Conservation (phyloP, 2,113 vertebrate genomes). For the Callionymus lyra region DNA sequence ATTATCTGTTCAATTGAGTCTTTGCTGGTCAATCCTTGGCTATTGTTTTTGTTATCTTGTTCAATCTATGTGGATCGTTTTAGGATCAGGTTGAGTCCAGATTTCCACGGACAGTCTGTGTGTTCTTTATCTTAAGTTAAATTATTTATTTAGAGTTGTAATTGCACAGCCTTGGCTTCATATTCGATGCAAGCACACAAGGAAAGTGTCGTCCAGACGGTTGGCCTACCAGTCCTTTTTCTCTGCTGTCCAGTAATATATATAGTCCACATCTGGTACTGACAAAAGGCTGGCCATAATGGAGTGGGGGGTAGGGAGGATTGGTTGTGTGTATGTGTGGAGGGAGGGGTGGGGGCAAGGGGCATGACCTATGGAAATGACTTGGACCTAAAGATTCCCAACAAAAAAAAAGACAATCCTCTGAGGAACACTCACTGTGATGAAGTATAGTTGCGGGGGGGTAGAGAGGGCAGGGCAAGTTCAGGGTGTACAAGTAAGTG, state of each 20-base stretch:
- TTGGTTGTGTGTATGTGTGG: conserved; percentile 5
- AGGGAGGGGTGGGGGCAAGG: conserved; percentile 3
- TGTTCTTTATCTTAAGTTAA: no score
- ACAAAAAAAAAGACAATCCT: conserved; percentile 15
- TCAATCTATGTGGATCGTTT: no score
- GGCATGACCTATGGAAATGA: conserved; percentile 65
- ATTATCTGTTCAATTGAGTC: background rate
- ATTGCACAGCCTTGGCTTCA: conserved; percentile 3
- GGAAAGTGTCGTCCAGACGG: conserved; percentile 16
- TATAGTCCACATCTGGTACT: conserved; percentile 49
- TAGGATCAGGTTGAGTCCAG: no score
- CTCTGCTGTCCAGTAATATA: conserved; percentile 17
- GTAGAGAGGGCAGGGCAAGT: conserved; percentile 22
- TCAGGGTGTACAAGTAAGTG: no score
- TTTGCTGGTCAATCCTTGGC: background rate
- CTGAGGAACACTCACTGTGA: background rate
- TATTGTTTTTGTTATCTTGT: background rate
- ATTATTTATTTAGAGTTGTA: no score
- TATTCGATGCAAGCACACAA: conserved; percentile 10
- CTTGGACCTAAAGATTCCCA: conserved; percentile 28
- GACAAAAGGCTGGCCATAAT: conserved; percentile 49
- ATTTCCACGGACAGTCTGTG: no score
- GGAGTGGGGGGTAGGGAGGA: conserved; percentile 1
- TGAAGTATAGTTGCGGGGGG: background rate
- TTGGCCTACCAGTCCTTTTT: background rate